phyloP scores from a whole-genome alignment of 2,113 vertebrate genomes.

The Halichoeres trimaculatus region DNA sequence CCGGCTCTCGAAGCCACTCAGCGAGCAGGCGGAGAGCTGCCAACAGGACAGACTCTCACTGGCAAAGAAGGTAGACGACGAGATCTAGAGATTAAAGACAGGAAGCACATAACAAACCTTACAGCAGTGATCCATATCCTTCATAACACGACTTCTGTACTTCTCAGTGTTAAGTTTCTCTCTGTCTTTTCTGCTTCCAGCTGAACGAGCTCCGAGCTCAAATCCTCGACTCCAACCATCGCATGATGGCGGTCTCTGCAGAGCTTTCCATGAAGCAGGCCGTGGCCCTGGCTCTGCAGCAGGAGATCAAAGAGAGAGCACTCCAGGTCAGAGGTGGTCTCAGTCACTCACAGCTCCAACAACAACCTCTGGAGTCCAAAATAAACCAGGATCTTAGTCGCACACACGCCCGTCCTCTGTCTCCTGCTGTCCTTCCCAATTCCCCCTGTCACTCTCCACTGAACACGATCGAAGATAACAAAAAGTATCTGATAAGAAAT shows the following conservation, averaged over 20 bases:
- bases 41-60: constrained; percentile 83
- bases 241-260: constrained; percentile 87
- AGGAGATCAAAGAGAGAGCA: constrained; percentile 88
- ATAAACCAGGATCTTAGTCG: background rate
- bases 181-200: constrained; percentile 70
- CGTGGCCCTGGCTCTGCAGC: constrained; percentile 83
- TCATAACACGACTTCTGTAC: background rate
- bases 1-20: constrained; percentile 79
- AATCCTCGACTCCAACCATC: constrained; percentile 82
- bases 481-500: background rate
- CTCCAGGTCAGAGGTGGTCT: constrained; percentile 66
- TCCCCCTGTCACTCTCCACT: constrained; percentile 23
- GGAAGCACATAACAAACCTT: background rate
- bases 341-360: constrained; percentile 1
- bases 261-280: constrained; percentile 91
- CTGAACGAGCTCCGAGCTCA: constrained; percentile 82
- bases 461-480: constrained; percentile 9
- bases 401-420: background rate
- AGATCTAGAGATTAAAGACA: constrained; percentile 10
- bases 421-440: constrained; percentile 20
- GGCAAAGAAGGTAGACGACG: constrained; percentile 85
- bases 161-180: too few species aligned
- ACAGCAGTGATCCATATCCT: too few species aligned
- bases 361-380: background rate
- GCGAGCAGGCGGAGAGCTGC: constrained; percentile 71